A percentile compares a stretch with the other conserved stretches of the same genome.
Evolutionary conservation across 2,797 vertebrate species (phyloP).

Genomic region (Mycteria americana): DNA sequence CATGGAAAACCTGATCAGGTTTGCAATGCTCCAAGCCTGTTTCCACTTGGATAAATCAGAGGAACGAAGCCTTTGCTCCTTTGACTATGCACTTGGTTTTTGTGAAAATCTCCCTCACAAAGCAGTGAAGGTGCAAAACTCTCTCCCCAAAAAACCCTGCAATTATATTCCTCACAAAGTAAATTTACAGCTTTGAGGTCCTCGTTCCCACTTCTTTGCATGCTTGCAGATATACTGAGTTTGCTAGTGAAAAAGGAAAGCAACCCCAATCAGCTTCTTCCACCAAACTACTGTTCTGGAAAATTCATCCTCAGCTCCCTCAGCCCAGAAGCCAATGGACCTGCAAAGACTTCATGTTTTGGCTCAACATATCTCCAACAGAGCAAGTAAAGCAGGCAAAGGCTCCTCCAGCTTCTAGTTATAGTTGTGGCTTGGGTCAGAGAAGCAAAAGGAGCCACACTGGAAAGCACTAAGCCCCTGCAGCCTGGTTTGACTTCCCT

Average conservation of each 20-base stretch:
- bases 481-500: not conserved
- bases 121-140: not conserved
- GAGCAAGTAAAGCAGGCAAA: not conserved
- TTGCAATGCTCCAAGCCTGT: not conserved
- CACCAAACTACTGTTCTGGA: not conserved
- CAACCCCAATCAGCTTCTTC: not conserved
- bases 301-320: not conserved
- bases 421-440: not conserved
- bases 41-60: not conserved
- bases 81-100: not conserved
- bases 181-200: not conserved
- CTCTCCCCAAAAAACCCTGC: not conserved
- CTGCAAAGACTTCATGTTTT: accelerated
- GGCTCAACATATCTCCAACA: not conserved
- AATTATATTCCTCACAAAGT: not conserved
- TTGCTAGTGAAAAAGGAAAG: not conserved
- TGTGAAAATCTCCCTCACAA: not conserved
- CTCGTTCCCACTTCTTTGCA: not conserved
- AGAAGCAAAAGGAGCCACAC: not conserved
- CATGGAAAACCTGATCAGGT: not conserved
- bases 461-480: not conserved
- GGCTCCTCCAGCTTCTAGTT: not conserved
- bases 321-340: not conserved
- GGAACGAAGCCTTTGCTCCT: not conserved
- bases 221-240: not conserved